These are phyloP conservation scores for Eudasyphora cyanicolor DNA, from an alignment of 2,888 invertebrate genomes.

Conservation along the genomic window DNA sequence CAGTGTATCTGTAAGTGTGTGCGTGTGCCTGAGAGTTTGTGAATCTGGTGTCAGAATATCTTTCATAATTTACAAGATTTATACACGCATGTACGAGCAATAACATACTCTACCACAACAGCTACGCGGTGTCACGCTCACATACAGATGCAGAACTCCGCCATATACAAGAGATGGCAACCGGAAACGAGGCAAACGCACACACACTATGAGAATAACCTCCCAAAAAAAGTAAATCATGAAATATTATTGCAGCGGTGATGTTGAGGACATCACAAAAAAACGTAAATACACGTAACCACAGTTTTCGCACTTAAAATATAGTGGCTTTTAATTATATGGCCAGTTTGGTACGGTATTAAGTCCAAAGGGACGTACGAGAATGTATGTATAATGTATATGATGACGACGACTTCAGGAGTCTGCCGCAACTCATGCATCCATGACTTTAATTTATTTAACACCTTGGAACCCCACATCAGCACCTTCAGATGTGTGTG, in stretches of 20 bases:
- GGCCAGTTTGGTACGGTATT: too few relatives aligned
- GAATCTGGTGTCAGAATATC: constrained; percentile 43
- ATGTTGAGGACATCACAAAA: constrained; percentile 10
- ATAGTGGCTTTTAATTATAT: too few relatives aligned
- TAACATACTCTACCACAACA: not conserved
- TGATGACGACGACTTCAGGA: too few relatives aligned
- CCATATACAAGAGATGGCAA: constrained; percentile 13
- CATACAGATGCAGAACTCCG: not conserved
- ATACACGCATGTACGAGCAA: not conserved
- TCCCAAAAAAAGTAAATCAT: not conserved
- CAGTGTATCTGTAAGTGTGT: not conserved
- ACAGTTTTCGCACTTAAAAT: not conserved
- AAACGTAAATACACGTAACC: constrained; percentile 32
- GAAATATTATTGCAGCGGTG: constrained; percentile 13
- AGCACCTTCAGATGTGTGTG: too few relatives aligned
- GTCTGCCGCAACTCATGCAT: too few relatives aligned
- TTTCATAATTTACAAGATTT: constrained; percentile 63
- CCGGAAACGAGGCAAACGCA: not conserved
- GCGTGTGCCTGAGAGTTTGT: not conserved
- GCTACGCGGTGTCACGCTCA: constrained; percentile 28
- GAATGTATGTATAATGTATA: too few relatives aligned
- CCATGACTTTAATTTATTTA: too few relatives aligned
- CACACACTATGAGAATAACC: not conserved
- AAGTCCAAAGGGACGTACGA: too few relatives aligned
- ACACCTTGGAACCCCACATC: too few relatives aligned